phyloP scores from a whole-genome alignment of 2,888 invertebrate species.

The Melipona beecheii region DNA sequence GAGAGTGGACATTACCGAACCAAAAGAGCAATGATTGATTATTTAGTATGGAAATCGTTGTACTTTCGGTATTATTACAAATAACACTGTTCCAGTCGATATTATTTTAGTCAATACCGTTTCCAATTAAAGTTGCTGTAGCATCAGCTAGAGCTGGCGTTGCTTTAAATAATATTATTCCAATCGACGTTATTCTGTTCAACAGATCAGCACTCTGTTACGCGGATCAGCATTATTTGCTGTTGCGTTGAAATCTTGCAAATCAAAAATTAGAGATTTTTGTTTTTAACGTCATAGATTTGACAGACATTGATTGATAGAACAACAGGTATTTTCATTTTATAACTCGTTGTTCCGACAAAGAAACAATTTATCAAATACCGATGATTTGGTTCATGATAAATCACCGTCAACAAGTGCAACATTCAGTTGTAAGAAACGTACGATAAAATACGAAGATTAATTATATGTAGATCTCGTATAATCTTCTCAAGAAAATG shows the following conservation, averaged over 20 bases:
- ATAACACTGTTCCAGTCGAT: not conserved
- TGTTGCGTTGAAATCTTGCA: not conserved
- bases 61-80: not conserved
- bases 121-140: not conserved
- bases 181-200: not conserved
- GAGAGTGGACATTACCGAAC: no score
- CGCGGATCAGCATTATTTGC: not conserved
- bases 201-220: not conserved
- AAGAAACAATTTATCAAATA: no score
- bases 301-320: no score
- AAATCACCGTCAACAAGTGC: no score
- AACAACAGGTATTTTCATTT: no score
- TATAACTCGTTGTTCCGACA: no score
- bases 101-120: not conserved
- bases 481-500: no score
- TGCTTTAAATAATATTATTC: conserved; percentile 9
- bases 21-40: not conserved
- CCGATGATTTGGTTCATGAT: no score
- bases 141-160: not conserved
- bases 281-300: no score
- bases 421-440: no score
- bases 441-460: no score
- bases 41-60: not conserved
- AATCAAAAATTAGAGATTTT: not conserved
- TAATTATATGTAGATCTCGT: no score